Evolutionary conservation across 2,113 vertebrate species (phyloP).

Genomic region (Neogobius melanostomus): DNA sequence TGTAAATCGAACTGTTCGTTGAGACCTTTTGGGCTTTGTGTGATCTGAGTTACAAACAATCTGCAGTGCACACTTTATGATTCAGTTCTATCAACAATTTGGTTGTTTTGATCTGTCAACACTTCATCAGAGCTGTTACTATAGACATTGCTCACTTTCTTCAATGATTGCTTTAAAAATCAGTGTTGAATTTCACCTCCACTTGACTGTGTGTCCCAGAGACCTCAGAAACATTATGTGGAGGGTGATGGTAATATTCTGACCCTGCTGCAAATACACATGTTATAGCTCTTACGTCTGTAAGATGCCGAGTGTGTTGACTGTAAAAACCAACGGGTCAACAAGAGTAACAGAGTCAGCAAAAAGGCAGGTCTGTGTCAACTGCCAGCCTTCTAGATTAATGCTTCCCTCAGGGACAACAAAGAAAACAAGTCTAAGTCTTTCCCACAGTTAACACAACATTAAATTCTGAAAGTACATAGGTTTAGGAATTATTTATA

Average conservation of each 20-base stretch:
- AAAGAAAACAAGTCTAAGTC: not conserved
- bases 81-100: not conserved
- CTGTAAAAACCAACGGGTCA: constrained; percentile 27
- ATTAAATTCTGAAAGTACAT: too few species aligned
- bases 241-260: constrained; percentile 22
- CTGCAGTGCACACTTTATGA: too few species aligned
- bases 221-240: constrained; percentile 20
- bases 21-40: too few species aligned
- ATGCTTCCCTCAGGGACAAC: constrained; percentile 26
- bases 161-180: constrained; percentile 35
- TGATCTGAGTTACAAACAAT: too few species aligned
- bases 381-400: constrained; percentile 34
- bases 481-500: too few species aligned
- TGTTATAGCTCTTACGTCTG: not conserved
- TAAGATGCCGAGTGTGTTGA: constrained; percentile 29
- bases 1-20: too few species aligned
- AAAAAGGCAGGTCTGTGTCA: constrained; percentile 28
- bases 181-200: constrained; percentile 48
- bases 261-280: constrained; percentile 13
- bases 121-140: constrained; percentile 11
- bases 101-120: not conserved
- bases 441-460: too few species aligned
- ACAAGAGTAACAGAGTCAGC: constrained; percentile 35
- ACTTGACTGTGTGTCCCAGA: constrained; percentile 25
- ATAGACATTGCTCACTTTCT: constrained; percentile 44